These are phyloP conservation scores for Argyrosomus regius DNA, from an alignment of 2,797 vertebrate species.

Conservation along the genomic window DNA sequence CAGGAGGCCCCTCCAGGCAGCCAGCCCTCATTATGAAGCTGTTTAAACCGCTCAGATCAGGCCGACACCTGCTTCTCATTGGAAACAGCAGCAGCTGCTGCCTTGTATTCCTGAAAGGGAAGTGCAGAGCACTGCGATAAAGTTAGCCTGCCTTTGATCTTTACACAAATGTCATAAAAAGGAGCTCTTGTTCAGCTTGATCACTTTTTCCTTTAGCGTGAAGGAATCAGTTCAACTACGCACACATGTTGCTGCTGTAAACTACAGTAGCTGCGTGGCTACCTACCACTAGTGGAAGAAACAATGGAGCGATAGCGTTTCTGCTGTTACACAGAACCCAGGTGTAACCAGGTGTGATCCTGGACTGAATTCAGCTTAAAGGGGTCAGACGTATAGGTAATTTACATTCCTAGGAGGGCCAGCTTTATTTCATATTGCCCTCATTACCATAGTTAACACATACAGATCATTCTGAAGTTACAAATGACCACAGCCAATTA, in stretches of 20 bases:
- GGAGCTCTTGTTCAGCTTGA: constrained; percentile 57
- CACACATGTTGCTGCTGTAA: constrained; percentile 37
- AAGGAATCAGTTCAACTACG: constrained; percentile 31
- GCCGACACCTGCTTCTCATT: constrained; percentile 84
- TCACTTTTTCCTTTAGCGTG: constrained; percentile 61
- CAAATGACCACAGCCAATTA: neutral
- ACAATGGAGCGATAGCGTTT: neutral
- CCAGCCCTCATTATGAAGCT: constrained; percentile 76
- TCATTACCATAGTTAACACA: neutral
- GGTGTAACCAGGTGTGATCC: neutral
- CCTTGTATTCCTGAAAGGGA: constrained; percentile 54
- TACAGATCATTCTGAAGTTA: neutral
- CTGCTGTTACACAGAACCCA: neutral
- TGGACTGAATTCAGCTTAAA: neutral
- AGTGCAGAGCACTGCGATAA: constrained; percentile 59
- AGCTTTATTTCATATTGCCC: neutral
- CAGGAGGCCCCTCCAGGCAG: constrained; percentile 63
- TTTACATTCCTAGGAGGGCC: neutral
- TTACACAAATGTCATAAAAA: constrained; percentile 68
- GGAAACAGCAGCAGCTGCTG: constrained; percentile 53
- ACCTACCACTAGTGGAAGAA: constrained; percentile 19
- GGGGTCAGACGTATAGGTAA: neutral
- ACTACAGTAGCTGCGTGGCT: constrained; percentile 14
- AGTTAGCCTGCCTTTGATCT: constrained; percentile 71
- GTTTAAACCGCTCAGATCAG: constrained; percentile 59